Conservation (phyloP, 1,140 invertebrate species). For the Zeugodacus cucurbitae region DNA sequence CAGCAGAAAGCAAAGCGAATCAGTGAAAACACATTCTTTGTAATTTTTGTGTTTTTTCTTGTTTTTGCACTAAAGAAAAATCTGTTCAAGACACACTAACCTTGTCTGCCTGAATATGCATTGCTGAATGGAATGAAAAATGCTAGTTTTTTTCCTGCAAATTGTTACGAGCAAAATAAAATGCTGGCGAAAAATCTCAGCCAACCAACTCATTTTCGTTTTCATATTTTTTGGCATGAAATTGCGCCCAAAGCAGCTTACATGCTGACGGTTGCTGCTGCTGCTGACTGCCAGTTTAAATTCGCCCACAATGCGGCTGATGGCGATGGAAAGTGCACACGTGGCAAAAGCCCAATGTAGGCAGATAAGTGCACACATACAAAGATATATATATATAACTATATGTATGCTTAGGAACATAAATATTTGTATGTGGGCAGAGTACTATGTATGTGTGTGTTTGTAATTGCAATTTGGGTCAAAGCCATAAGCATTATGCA, state of each 20-base stretch:
- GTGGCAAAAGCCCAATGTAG: background rate
- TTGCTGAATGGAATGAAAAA: background rate
- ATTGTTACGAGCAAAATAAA: background rate
- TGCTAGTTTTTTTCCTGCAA: background rate
- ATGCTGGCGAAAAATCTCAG: background rate
- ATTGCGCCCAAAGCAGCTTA: background rate
- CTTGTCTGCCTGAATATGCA: background rate
- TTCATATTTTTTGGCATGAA: conserved; percentile 9
- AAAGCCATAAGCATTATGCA: conserved; percentile 32
- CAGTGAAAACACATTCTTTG: background rate
- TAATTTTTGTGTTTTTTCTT: background rate
- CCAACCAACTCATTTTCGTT: background rate
- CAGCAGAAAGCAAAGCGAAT: background rate
- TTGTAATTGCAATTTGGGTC: conserved; percentile 4
- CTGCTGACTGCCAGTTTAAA: background rate
- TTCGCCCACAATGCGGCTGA: background rate
- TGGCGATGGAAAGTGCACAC: background rate
- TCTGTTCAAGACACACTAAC: background rate
- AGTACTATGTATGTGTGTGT: background rate
- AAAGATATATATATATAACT: too few relatives aligned
- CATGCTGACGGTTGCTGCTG: background rate
- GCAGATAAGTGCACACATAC: background rate
- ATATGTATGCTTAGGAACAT: background rate
- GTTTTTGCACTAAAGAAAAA: background rate
- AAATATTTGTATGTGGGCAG: background rate